These are phyloP conservation scores for Apostichopus parvimensis DNA, from an alignment of 35 echinoderm and acorn worm species.

Conservation along the genomic window DNA sequence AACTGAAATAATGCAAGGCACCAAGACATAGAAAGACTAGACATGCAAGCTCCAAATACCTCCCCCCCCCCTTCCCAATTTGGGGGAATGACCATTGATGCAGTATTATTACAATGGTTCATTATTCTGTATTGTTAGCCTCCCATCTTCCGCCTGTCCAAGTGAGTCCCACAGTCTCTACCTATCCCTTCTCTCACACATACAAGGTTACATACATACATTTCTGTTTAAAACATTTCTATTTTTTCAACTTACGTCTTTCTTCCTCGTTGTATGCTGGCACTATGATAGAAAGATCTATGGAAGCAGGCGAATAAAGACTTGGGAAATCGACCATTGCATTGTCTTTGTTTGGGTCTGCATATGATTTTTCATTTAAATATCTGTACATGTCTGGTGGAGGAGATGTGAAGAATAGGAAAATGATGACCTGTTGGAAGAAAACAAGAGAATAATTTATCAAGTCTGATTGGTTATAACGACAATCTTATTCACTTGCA, in stretches of 20 bases:
- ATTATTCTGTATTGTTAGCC: no score
- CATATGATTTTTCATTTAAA: constrained; percentile 90
- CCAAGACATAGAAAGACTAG: no score
- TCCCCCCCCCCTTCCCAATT: no score
- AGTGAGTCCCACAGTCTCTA: background rate
- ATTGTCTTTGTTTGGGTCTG: constrained; percentile 70
- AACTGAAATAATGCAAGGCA: no score
- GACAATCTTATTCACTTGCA: no score
- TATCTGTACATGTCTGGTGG: constrained; percentile 65
- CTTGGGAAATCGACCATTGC: constrained; percentile 79
- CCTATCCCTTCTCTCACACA: background rate
- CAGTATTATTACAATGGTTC: no score
- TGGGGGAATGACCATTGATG: no score
- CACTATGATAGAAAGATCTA: constrained; percentile 89
- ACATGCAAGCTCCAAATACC: no score
- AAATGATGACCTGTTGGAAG: constrained; percentile 26
- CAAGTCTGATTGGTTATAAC: no score
- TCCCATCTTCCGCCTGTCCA: no score
- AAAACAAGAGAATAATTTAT: background rate
- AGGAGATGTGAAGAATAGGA: constrained; percentile 71
- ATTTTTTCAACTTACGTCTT: constrained; percentile 79
- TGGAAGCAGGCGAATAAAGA: constrained; percentile 64
- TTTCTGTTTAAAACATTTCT: no score
- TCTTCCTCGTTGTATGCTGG: constrained; percentile 98
- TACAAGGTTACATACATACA: background rate